phyloP scores from a whole-genome alignment of 2,113 vertebrate genomes.

The Chinchilla lanigera region DNA sequence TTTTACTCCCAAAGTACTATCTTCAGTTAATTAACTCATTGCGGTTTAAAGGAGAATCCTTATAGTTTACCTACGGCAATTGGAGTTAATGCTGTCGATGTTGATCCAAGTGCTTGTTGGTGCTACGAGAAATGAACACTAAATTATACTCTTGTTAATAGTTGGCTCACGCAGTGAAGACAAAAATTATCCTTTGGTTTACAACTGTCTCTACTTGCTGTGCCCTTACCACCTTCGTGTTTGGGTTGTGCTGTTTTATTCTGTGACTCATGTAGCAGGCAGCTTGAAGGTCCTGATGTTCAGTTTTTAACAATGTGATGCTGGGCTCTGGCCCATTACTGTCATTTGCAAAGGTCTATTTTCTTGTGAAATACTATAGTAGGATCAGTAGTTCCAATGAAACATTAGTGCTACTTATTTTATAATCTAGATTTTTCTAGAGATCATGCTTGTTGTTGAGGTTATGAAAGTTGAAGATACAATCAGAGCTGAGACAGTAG shows the following conservation, averaged over 20 bases:
- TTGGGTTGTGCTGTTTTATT: not conserved
- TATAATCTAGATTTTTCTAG: not conserved
- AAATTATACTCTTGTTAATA: constrained; percentile 70
- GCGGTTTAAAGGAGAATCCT: constrained; percentile 64
- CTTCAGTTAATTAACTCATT: constrained; percentile 50
- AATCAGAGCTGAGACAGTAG: not conserved
- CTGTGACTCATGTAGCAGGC: not conserved
- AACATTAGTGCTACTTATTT: not conserved
- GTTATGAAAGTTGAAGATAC: not conserved
- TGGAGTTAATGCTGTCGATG: constrained; percentile 58
- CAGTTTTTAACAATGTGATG: not conserved
- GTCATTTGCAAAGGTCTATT: not conserved
- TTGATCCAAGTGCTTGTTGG: constrained; percentile 70
- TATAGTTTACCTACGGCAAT: constrained; percentile 60
- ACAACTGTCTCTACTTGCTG: constrained; percentile 44
- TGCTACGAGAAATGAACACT: constrained; percentile 46
- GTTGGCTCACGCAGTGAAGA: constrained; percentile 56
- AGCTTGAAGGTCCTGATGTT: not conserved
- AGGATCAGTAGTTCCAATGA: not conserved
- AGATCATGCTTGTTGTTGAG: not conserved
- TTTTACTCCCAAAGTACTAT: not conserved
- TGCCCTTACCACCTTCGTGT: not conserved
- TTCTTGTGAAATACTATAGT: not conserved
- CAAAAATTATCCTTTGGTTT: constrained; percentile 47
- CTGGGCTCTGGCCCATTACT: not conserved